Base-by-base conservation (phyloP, 2,113 vertebrate species). In the Carassius carassius region DNA sequence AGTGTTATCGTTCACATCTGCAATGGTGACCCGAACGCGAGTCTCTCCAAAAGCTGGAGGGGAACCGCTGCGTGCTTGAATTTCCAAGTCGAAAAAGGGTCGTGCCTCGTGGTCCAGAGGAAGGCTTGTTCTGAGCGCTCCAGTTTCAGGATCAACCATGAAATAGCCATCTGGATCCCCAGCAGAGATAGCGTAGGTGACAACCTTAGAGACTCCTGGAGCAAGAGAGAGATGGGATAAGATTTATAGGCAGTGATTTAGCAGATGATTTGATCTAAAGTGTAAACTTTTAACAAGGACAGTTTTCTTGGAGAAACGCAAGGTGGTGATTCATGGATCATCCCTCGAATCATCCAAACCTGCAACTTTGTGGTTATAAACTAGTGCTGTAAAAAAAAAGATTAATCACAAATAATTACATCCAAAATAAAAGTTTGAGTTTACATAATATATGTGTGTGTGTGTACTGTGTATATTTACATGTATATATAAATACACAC, bases 141-240 rank as follows among this genome's bases (percentile, higher is more conserved):
- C 98, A 0, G 95, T 95, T 21, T 93, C 88, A 0, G 94, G 91
- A 86, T 99, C 96, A 0, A 99, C 93, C 1, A 94, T 96, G 88
- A 99, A 97, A 91, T 95, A 97, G 58, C 97, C 96, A 0, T 94
- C 95, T 3, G 97, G 97, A 82, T 99, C 97, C 9, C 98, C 98
- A 0, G 96, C 95, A 21, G 98, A 98, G 60, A 99, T 94, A 69
- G 96, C 94, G 81, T 98, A 97, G 21, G 93, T 94, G 82, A 99
- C 93, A 17, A 95, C 94, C 32, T 96, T 95, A 1, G 91, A 89
- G 7, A 90, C 94, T 84, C 95, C 98, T 99, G 90, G 0, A 17
- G 19, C n/a, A 77, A 72, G 32, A 85, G 58, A 83, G 32, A 85
- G 14, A 78, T 5, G 51, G 25, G 7, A 62, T 29, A 29, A 25